Evolutionary conservation across 2,797 vertebrate species (phyloP).

Genomic region (Cossypha dichroa): DNA sequence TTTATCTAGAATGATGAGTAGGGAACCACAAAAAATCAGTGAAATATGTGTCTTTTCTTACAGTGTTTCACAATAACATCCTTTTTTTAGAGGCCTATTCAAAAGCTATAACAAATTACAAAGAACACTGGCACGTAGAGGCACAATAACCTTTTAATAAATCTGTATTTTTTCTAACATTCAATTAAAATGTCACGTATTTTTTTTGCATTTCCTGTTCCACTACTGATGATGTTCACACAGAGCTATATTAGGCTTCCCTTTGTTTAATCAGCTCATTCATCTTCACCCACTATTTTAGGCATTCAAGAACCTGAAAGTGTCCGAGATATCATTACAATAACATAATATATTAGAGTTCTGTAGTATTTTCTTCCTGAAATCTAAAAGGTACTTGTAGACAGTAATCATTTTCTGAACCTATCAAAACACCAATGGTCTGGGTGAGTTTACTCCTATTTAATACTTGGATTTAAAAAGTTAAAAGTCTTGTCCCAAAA

Average conservation of each 20-base stretch:
- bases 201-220: neutral
- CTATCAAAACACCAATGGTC: neutral
- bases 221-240: neutral
- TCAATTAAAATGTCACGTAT: neutral
- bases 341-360: neutral
- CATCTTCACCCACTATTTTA: slow-evolving; percentile 8
- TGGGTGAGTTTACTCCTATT: neutral
- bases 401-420: neutral
- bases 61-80: neutral
- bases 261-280: slow-evolving; percentile 28
- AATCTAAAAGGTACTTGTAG: neutral
- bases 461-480: neutral
- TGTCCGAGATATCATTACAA: neutral
- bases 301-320: neutral
- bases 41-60: neutral
- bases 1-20: neutral
- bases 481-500: neutral
- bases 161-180: slow-evolving; percentile 8
- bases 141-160: slow-evolving; percentile 3
- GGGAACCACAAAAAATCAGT: neutral
- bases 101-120: neutral
- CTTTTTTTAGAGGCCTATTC: neutral
- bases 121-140: neutral
- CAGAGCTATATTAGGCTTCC: neutral
- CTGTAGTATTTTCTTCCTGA: neutral